These are phyloP conservation scores for Alcis repandata DNA, from an alignment of 2,888 invertebrate species.

Conservation along the genomic window DNA sequence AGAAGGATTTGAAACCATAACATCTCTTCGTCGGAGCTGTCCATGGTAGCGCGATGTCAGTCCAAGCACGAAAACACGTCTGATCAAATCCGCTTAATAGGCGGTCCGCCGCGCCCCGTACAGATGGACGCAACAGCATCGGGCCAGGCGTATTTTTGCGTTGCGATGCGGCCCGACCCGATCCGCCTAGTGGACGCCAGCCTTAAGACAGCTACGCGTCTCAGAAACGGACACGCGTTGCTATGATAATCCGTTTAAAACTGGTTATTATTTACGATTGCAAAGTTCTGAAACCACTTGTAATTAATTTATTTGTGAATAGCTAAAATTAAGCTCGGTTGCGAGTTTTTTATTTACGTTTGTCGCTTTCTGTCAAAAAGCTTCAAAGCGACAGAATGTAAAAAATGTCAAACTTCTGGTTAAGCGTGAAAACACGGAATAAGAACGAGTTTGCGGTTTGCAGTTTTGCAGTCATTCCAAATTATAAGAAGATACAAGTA, in stretches of 20 bases:
- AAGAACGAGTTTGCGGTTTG: neutral
- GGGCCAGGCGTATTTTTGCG: no score
- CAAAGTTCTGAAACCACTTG: constrained; percentile 42
- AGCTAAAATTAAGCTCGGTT: constrained; percentile 18
- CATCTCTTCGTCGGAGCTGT: no score
- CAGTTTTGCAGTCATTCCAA: no score
- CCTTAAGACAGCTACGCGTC: constrained; percentile 3
- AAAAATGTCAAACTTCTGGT: neutral
- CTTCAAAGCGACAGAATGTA: neutral
- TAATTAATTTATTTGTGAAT: constrained; percentile 40
- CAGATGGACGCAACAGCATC: no score
- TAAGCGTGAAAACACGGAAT: neutral
- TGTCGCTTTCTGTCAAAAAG: constrained; percentile 3
- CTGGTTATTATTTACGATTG: neutral
- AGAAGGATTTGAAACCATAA: no score
- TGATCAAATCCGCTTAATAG: no score
- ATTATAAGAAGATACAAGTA: no score
- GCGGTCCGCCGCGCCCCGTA: no score
- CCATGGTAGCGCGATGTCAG: no score
- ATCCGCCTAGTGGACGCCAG: no score
- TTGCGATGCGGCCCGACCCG: no score
- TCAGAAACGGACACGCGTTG: neutral
- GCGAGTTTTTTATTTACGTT: constrained; percentile 36
- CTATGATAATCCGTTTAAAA: neutral
- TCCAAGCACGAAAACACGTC: no score